phyloP scores from a whole-genome alignment of 2,888 invertebrate genomes.

The Carpatolechia fugitivella region DNA sequence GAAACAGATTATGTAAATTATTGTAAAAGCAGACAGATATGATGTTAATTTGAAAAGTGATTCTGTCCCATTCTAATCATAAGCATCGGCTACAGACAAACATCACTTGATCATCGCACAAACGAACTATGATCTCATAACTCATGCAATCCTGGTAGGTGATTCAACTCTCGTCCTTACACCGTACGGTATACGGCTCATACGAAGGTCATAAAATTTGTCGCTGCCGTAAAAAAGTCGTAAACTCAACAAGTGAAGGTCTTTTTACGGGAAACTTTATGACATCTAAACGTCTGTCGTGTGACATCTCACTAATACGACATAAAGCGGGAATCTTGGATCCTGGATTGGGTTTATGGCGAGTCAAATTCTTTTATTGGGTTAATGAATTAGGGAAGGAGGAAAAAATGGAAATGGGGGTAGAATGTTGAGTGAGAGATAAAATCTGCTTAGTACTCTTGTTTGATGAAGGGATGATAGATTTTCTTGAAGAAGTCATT shows the following conservation, averaged over 20 bases:
- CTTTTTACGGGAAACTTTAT: conserved; percentile 38
- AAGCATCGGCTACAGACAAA: conserved; percentile 12
- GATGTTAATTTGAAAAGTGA: background rate
- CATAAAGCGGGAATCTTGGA: conserved; percentile 43
- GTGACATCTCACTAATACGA: conserved; percentile 62
- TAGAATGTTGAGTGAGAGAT: background rate
- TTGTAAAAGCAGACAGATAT: too few species aligned
- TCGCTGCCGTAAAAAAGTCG: conserved; percentile 46
- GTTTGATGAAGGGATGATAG: background rate
- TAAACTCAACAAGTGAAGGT: conserved; percentile 64
- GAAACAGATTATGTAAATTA: too few species aligned
- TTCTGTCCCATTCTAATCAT: background rate
- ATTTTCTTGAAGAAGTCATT: background rate
- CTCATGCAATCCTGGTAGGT: conserved; percentile 15
- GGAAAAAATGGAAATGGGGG: conserved; percentile 2
- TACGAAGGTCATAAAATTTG: conserved; percentile 35
- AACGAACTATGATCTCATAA: conserved; percentile 24
- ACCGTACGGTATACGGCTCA: conserved; percentile 27
- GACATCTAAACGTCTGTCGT: conserved; percentile 54
- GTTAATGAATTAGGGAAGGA: conserved; percentile 15
- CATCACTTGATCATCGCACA: conserved; percentile 18
- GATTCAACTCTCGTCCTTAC: conserved; percentile 24
- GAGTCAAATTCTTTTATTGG: conserved; percentile 15
- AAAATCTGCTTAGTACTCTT: background rate
- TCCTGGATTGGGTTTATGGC: conserved; percentile 10